A percentile compares a stretch with the other conserved stretches of the same genome.
phyloP scores from a whole-genome alignment of 2,888 invertebrate species.

The Imbricaverruca yamaguchii region DNA sequence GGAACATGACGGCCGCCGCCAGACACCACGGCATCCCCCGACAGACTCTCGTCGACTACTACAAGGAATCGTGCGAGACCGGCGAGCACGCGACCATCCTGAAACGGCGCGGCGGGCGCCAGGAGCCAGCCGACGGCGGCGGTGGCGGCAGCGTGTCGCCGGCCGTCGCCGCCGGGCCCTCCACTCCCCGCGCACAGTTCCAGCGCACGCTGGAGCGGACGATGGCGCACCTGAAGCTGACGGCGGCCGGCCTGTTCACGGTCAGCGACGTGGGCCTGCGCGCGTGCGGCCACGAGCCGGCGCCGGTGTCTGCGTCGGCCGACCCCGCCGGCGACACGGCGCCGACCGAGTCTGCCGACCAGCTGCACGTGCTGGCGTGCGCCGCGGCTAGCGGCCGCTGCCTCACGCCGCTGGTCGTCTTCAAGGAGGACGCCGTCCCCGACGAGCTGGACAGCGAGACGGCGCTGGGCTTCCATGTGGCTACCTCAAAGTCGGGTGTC shows the following conservation, averaged over 20 bases:
- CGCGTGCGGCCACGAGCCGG: constrained; percentile 6
- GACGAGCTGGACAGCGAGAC: constrained; percentile 10
- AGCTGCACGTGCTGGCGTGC: constrained; percentile 2
- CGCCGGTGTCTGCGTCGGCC: background rate
- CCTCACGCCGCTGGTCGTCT: constrained; percentile 21
- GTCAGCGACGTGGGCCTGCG: constrained; percentile 17
- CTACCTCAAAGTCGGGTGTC: background rate
- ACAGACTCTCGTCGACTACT: constrained; percentile 21
- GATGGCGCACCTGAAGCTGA: constrained; percentile 18
- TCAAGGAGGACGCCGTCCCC: constrained; percentile 17
- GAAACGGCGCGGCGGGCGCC: constrained; percentile 17
- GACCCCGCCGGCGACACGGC: background rate
- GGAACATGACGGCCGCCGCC: constrained; percentile 11
- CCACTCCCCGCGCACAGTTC: background rate
- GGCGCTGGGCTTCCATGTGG: constrained; percentile 8
- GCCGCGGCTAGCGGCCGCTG: constrained; percentile 17
- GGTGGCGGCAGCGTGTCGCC: background rate
- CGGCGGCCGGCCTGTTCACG: constrained; percentile 3
- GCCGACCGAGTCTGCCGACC: background rate
- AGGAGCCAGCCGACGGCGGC: background rate
- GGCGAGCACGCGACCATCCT: constrained; percentile 21
- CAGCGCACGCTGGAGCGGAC: constrained; percentile 16
- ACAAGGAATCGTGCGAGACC: constrained; percentile 18
- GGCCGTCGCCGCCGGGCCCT: background rate
- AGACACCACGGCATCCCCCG: constrained; percentile 17